Conservation (phyloP, 2,888 invertebrate genomes). For the Chymomyza amoena region DNA sequence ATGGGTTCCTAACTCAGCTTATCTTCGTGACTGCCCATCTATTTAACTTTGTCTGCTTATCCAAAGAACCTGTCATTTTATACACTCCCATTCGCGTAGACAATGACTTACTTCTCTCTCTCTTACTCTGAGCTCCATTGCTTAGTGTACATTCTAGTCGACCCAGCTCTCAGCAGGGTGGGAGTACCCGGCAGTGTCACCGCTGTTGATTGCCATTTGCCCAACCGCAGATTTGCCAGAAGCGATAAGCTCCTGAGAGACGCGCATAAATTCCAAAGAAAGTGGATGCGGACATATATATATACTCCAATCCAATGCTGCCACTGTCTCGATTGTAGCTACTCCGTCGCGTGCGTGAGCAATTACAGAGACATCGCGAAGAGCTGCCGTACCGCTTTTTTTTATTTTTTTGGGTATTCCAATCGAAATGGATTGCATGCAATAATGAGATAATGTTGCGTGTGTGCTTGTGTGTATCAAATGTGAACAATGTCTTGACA, state of each 20-base stretch:
- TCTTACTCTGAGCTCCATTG: too few species aligned
- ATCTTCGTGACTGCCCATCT: too few species aligned
- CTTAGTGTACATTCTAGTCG: background rate
- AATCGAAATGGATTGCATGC: constrained; percentile 15
- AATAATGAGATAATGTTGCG: constrained; percentile 33
- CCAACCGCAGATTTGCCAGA: constrained; percentile 53
- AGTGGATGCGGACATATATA: constrained; percentile 45
- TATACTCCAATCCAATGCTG: background rate
- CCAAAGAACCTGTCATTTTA: too few species aligned
- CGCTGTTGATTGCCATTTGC: constrained; percentile 52
- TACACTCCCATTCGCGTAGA: too few species aligned
- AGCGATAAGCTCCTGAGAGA: constrained; percentile 59
- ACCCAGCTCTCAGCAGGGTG: constrained; percentile 27
- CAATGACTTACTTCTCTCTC: too few species aligned
- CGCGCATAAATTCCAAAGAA: constrained; percentile 68
- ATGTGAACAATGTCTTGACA: constrained; percentile 44
- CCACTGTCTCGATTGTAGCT: background rate
- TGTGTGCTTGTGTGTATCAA: constrained; percentile 13
- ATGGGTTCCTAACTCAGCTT: too few species aligned
- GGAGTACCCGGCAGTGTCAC: constrained; percentile 67
- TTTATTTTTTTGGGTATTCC: background rate
- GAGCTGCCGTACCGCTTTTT: background rate
- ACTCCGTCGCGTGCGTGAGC: constrained; percentile 59
- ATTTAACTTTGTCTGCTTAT: too few species aligned
- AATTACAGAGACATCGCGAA: constrained; percentile 45